Percentiles rank a stretch among this genome's conserved stretches.
phyloP scores from a whole-genome alignment of 2,797 vertebrate species.

The Garrulus glandarius region DNA sequence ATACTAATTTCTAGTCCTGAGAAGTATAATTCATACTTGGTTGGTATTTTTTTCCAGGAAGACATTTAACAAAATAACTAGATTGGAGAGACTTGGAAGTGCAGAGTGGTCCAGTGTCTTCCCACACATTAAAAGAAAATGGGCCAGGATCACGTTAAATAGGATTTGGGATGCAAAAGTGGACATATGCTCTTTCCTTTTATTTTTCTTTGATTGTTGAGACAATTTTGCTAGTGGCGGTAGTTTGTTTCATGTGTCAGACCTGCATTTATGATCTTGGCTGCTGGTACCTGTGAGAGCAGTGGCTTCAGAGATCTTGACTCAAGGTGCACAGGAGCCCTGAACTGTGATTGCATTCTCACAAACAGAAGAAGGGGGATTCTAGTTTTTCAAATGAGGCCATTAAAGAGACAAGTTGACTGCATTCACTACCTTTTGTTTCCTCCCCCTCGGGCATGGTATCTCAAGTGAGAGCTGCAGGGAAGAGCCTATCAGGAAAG shows the following conservation, averaged over 20 bases:
- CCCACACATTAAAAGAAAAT: not conserved
- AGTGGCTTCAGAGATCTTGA: not conserved
- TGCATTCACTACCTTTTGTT: too few species aligned
- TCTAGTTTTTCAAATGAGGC: not conserved
- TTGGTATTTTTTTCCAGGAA: not conserved
- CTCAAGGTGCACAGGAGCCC: not conserved
- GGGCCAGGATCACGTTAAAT: not conserved
- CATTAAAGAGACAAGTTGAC: not conserved
- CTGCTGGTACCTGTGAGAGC: not conserved
- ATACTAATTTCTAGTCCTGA: not conserved
- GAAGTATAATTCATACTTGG: not conserved
- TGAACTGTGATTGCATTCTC: not conserved
- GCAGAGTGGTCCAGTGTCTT: not conserved
- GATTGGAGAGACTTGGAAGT: not conserved
- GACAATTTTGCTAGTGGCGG: not conserved
- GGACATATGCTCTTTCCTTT: not conserved
- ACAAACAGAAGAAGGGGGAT: not conserved
- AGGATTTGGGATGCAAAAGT: not conserved
- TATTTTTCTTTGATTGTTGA: not conserved
- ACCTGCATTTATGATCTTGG: not conserved
- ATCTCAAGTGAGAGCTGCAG: not conserved
- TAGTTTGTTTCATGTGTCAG: not conserved
- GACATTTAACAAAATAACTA: not conserved
- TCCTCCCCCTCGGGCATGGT: accelerated
- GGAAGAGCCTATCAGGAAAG: not conserved